Evolutionary conservation across 2,888 invertebrate species (phyloP), one percentile per base, ranked within the genome.

Genomic region (Drosophila longiperda): DNA sequence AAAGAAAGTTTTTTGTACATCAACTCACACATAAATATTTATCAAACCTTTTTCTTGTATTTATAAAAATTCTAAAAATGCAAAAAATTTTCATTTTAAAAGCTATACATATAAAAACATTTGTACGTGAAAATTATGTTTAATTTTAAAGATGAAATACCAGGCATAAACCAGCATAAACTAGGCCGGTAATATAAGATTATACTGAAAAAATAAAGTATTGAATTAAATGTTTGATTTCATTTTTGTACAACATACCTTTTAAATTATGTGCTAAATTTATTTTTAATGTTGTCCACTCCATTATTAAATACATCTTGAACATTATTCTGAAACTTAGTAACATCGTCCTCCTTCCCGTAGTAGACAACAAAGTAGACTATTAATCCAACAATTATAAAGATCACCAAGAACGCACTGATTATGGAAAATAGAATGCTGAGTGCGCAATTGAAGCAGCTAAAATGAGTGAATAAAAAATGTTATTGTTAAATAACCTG

Each of bases 371-470:
- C 73, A 36, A 86, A 90, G 71, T 91, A 91, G 12, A 91, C 78
- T 2, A 89, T 68, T 6, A 91, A 42, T 4, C 90, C 91, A 42
- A 75, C 87, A 49, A 91, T 87, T 26, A 91, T 75, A n/a, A 91
- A 69, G 20, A 91, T 61, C 32, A 91, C 87, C 40, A 91, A 58
- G 52, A 90, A 87, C 26, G 90, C 83, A 57, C 91, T 91, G 53
- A 91, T 87, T n/a, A 91, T 79, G 7, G 91, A 91, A 26, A 91
- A 49, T 0, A 91, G 81, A 61, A 91, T 77, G 75, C 82, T 91
- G 8, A 92, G 79, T 29, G 91, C 91, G 63, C 91, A 91, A 62
- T 71, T 91, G 62, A 89, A 88, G 80, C 91, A 91, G 76, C 91
- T 91, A 73, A 48, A 83, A 85, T 54, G 6, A 61, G 15, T 3